These are phyloP conservation scores for Diaperis boleti DNA, from an alignment of 2,888 invertebrate genomes.

Conservation along the genomic window DNA sequence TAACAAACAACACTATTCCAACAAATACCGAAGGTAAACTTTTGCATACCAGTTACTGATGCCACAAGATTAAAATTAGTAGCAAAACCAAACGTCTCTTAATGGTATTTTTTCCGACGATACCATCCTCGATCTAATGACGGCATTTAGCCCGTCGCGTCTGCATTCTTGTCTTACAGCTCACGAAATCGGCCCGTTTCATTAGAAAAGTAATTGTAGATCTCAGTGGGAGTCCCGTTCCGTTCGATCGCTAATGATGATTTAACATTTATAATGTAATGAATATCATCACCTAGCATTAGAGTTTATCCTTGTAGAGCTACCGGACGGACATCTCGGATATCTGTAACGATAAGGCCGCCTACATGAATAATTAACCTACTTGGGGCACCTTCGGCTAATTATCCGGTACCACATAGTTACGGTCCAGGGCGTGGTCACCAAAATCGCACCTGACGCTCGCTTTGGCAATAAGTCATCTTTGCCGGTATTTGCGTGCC, in stretches of 20 bases:
- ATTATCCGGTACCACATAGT: conserved; percentile 35
- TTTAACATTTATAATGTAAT: conserved; percentile 44
- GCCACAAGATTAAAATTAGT: no score
- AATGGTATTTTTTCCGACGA: no score
- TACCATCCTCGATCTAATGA: conserved; percentile 10
- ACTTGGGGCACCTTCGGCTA: conserved; percentile 37
- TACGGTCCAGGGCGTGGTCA: conserved; percentile 37
- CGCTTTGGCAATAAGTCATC: conserved; percentile 36
- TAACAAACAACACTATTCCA: no score
- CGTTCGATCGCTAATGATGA: conserved; percentile 41
- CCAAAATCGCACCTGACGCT: conserved; percentile 27
- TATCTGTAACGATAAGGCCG: conserved; percentile 32
- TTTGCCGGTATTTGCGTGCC: conserved; percentile 39
- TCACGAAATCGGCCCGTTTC: conserved; percentile 24
- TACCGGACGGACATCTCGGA: conserved; percentile 32
- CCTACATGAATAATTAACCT: conserved; percentile 42
- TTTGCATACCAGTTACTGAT: no score
- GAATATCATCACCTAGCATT: conserved; percentile 43
- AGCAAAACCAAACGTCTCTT: no score
- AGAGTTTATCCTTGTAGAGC: conserved; percentile 30
- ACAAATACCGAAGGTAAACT: no score
- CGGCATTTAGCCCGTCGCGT: conserved; percentile 4
- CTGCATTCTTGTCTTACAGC: conserved; percentile 7
- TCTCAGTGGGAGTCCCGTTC: conserved; percentile 33
- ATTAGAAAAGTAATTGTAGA: conserved; percentile 41